Percentiles rank a stretch among this genome's conserved stretches.
These are phyloP conservation scores for Panzeria rudis DNA, from an alignment of 2,888 invertebrate species.

Conservation along the genomic window DNA sequence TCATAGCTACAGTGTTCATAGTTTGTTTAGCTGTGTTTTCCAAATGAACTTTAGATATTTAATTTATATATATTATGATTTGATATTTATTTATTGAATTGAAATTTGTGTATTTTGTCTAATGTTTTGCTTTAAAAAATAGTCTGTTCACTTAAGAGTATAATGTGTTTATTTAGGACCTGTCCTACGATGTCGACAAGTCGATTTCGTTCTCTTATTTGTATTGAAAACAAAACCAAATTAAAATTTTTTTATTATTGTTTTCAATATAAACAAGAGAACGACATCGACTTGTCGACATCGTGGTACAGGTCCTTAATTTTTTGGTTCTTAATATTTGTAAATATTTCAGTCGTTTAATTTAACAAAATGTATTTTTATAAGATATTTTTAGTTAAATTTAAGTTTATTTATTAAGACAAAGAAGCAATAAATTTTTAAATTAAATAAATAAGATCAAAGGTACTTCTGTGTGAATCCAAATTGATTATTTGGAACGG, in stretches of 20 bases:
- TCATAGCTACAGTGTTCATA: constrained; percentile 57
- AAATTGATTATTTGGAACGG: no score
- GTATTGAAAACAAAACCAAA: no score
- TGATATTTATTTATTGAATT: constrained; percentile 49
- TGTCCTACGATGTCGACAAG: no score
- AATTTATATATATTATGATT: constrained; percentile 7
- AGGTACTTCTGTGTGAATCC: no score
- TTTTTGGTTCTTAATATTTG: constrained; percentile 15
- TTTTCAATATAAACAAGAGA: no score
- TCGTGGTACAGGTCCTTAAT: no score
- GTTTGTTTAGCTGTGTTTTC: not conserved
- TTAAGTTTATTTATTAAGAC: constrained; percentile 21
- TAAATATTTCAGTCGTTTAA: constrained; percentile 66
- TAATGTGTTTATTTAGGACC: no score
- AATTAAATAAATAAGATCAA: not conserved
- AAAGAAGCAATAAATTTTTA: not conserved
- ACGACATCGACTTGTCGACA: no score
- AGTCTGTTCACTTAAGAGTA: constrained; percentile 44
- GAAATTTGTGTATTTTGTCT: constrained; percentile 8
- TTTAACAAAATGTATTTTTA: constrained; percentile 23
- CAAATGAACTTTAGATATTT: constrained; percentile 43
- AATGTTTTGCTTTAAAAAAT: not conserved
- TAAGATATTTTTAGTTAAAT: constrained; percentile 40
- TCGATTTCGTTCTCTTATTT: no score
- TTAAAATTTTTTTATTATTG: no score